These are phyloP conservation scores for Gallinago stenura DNA, from an alignment of 2,797 vertebrate genomes.

Conservation along the genomic window DNA sequence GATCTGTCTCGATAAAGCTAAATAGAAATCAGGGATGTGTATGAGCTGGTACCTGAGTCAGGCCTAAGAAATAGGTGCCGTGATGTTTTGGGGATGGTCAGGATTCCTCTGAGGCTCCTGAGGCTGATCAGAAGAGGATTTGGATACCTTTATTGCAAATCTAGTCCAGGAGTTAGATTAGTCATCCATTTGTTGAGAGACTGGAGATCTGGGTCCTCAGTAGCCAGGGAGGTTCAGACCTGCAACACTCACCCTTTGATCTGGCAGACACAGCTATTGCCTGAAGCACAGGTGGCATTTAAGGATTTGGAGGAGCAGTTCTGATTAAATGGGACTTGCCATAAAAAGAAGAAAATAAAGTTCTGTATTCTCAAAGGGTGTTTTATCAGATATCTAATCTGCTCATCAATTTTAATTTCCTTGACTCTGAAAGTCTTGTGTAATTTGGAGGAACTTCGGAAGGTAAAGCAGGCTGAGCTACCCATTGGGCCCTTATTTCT, in stretches of 20 bases:
- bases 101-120: neutral
- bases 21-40: neutral
- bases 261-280: neutral
- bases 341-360: slow-evolving; percentile 10
- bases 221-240: neutral
- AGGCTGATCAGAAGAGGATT: neutral
- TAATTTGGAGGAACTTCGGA: neutral
- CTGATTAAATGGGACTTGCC: neutral
- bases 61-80: neutral
- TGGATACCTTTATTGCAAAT: neutral
- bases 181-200: neutral
- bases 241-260: neutral
- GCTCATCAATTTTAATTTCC: slow-evolving; percentile 35
- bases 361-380: neutral
- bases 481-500: neutral
- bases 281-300: neutral
- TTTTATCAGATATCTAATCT: slow-evolving; percentile 21
- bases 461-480: neutral
- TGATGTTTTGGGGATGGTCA: neutral
- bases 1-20: neutral
- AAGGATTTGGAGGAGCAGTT: neutral
- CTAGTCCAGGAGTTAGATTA: neutral
- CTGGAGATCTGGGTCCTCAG: rapidly evolving
- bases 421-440: neutral
- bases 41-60: neutral